Percentiles rank a stretch among this genome's conserved stretches.
These are phyloP conservation scores for Gryllus longicercus DNA, from an alignment of 2,888 invertebrate genomes.

Conservation along the genomic window DNA sequence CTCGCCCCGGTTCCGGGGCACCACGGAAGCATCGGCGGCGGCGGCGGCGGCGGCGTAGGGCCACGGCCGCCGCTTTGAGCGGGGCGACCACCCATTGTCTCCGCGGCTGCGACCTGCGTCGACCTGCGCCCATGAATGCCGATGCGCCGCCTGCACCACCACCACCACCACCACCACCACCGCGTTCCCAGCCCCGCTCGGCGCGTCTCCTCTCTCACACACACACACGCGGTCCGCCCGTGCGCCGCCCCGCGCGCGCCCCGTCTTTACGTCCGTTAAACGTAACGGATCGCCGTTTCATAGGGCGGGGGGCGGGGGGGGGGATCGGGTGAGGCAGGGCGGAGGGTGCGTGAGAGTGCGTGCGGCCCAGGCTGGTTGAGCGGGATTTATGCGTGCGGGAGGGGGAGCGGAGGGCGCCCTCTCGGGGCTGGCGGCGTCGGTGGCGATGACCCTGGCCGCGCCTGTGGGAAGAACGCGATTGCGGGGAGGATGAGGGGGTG, in stretches of 20 bases:
- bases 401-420: not conserved
- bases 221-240: not conserved
- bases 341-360: not conserved
- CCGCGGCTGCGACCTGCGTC: not conserved
- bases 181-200: not conserved
- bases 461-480: not conserved
- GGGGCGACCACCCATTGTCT: not conserved
- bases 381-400: not conserved
- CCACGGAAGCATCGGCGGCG: not conserved
- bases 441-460: no score
- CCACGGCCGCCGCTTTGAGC: no score
- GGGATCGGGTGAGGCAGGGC: not conserved
- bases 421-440: not conserved
- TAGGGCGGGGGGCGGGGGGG: not conserved
- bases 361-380: not conserved
- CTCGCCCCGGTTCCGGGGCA: not conserved
- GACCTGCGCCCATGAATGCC: not conserved
- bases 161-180: not conserved
- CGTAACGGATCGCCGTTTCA: conserved; percentile 9
- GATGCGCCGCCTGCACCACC: not conserved
- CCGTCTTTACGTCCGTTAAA: conserved; percentile 17
- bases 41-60: not conserved
- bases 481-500: not conserved
- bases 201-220: not conserved
- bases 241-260: not conserved